Evolutionary conservation across 2,888 invertebrate species (phyloP), one percentile per base, ranked within the genome.

Genomic region (Cybosia mesomella): DNA sequence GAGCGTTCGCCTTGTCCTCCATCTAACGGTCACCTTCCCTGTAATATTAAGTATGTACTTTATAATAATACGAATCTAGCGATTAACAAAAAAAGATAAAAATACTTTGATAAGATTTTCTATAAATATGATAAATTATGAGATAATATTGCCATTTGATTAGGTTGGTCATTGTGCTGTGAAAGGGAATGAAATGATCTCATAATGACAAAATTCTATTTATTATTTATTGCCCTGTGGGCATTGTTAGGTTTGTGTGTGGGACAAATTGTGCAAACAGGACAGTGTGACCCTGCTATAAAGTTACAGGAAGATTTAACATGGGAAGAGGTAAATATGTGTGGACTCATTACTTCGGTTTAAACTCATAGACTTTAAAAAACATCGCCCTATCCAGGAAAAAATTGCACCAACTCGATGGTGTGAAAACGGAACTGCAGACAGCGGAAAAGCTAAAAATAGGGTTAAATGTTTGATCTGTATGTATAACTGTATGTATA

Each of bases 201-300:
- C 83, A 89, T 84, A 74, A 92, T 91, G 89, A 81, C 70, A 58
- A 87, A 83, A 72, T 76, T 83, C 71, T 76, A 82, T 69, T 64
- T 87, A 64, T 61, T 92, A 84, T 80, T 90, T 79, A 74, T 91
- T 79, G 83, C 85, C 81, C 68, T 88, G 15, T 13, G 88, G 64
- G 87, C 88, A 80, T 77, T 89, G 39, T 70, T 91, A 55, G 78
- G 83, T 75, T 80, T 80, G 72, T 85, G 87, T 87, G 84, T 83
- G 58, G 90, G 86, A 58, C 92, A 92, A 71, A 77, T 91, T 21
- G 67, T 91, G 36, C 90, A 91, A 71, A 24, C 78, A 70, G 91
- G 91, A 85, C 90, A 88, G 62, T 94, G 94, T 73, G 70, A 90
- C 64, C 64, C 77, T 0, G 75, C 87, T 66, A 73, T 91, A 53